Percentiles rank a stretch among this genome's conserved stretches.
These are phyloP conservation scores for Eubasilissa splendida DNA, from an alignment of 2,888 invertebrate species.

Conservation along the genomic window DNA sequence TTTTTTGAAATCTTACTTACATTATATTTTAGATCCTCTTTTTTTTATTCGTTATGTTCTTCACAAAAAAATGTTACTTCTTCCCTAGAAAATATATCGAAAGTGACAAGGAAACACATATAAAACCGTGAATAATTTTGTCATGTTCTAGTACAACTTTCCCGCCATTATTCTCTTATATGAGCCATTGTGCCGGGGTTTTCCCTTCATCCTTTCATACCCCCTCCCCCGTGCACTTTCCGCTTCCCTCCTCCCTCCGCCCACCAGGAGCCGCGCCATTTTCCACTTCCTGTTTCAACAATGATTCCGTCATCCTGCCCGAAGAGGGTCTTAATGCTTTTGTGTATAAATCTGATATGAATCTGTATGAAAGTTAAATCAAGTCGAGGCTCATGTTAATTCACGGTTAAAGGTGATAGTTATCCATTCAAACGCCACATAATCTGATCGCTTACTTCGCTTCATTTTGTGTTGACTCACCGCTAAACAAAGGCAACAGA, in stretches of 20 bases:
- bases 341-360: conserved; percentile 54
- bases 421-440: conserved; percentile 46
- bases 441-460: conserved; percentile 49
- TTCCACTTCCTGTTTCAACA: conserved; percentile 52
- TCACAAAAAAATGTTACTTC: too few relatives aligned
- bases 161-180: conserved; percentile 35
- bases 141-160: conserved; percentile 8
- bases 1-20: too few relatives aligned
- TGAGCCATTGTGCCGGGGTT: conserved; percentile 41
- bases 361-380: conserved; percentile 52
- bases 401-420: conserved; percentile 52
- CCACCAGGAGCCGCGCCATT: conserved; percentile 24
- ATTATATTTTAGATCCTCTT: too few relatives aligned
- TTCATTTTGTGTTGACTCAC: conserved; percentile 30
- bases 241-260: conserved; percentile 9
- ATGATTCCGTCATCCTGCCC: conserved; percentile 47
- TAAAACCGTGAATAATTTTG: conserved; percentile 29
- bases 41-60: too few relatives aligned
- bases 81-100: not conserved
- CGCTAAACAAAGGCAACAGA: conserved; percentile 14
- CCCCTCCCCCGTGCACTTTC: conserved; percentile 43
- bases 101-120: not conserved
- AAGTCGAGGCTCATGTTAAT: conserved; percentile 48
- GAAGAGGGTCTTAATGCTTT: conserved; percentile 50
- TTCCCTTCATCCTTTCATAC: conserved; percentile 41